phyloP scores from a whole-genome alignment of 1,140 invertebrate genomes.

The Drosophila oshimai region DNA sequence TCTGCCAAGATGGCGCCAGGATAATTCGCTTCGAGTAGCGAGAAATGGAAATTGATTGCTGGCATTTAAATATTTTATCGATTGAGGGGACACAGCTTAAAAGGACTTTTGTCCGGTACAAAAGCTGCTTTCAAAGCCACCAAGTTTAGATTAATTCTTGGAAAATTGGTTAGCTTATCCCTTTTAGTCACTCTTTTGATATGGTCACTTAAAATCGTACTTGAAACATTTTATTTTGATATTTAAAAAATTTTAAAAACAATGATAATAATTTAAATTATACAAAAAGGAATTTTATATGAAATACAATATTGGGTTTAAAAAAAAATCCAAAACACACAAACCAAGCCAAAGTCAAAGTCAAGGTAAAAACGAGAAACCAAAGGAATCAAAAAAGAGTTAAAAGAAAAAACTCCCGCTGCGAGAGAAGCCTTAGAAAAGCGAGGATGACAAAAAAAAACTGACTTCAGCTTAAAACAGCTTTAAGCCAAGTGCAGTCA shows the following conservation, averaged over 20 bases:
- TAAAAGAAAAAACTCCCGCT: conserved; percentile 25
- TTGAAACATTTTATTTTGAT: too few relatives aligned
- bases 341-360: background rate
- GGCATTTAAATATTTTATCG: conserved; percentile 74
- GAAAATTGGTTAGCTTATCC: background rate
- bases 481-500: conserved; percentile 54
- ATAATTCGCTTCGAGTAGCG: conserved; percentile 14
- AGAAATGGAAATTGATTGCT: conserved; percentile 74
- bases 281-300: background rate
- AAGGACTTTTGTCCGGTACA: background rate
- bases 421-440: conserved; percentile 46
- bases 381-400: conserved; percentile 9
- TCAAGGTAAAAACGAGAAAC: background rate
- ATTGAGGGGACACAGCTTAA: conserved; percentile 20
- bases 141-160: background rate
- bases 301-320: background rate
- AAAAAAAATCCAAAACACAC: background rate
- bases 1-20: conserved; percentile 43
- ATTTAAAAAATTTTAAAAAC: too few relatives aligned
- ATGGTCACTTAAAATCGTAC: too few relatives aligned
- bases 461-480: conserved; percentile 20
- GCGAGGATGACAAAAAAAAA: background rate
- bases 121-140: background rate
- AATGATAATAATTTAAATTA: background rate
- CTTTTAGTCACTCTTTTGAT: background rate